A percentile compares a stretch with the other conserved stretches of the same genome.
Evolutionary conservation across 2,113 vertebrate genomes (phyloP).

Genomic region (Vireo altiloquus): DNA sequence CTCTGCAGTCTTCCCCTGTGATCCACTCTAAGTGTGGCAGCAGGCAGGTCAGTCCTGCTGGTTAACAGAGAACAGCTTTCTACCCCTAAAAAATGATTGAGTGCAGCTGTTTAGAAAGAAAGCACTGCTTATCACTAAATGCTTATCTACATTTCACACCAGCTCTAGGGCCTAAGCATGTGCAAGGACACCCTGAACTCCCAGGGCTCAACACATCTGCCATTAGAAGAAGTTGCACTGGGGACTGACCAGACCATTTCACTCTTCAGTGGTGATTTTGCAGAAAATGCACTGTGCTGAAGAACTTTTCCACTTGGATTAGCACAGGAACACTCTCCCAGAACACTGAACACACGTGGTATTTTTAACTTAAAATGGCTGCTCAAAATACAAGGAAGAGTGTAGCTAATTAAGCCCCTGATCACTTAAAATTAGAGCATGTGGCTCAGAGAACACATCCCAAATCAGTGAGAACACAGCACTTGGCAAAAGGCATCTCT

Average conservation of each 20-base stretch:
- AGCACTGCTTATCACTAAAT: background rate
- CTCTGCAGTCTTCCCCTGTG: background rate
- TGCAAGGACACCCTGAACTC: background rate
- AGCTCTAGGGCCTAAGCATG: background rate
- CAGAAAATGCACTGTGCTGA: background rate
- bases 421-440: background rate
- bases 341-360: accelerated
- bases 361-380: background rate
- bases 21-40: background rate
- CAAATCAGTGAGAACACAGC: background rate
- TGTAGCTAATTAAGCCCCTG: background rate
- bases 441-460: background rate
- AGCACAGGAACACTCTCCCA: background rate
- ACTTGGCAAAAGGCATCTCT: background rate
- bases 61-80: background rate
- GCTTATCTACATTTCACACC: background rate
- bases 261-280: background rate
- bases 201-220: background rate
- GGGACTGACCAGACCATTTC: background rate
- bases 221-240: too few species aligned
- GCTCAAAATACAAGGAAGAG: background rate
- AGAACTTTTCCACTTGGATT: background rate
- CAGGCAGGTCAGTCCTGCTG: background rate
- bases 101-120: background rate
- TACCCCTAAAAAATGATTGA: background rate